Conservation (phyloP, 2,888 invertebrate species). For the Lingula anatina region DNA sequence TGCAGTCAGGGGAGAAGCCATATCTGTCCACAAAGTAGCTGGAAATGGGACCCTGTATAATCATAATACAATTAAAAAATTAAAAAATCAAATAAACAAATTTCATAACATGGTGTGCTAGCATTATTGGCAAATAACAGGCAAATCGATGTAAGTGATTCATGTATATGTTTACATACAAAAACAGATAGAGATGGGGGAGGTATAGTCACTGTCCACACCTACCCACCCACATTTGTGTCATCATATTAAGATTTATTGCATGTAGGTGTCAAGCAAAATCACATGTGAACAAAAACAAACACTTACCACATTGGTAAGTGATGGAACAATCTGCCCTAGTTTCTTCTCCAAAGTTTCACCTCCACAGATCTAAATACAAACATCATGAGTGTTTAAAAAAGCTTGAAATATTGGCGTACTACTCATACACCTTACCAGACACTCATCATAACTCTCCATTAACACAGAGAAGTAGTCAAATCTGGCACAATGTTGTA, state of each 20-base stretch:
- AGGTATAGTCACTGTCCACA: neutral
- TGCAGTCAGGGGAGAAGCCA: conserved; percentile 74
- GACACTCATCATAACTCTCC: no score
- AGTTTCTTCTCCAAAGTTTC: conserved; percentile 66
- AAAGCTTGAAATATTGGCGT: no score
- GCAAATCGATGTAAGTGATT: no score
- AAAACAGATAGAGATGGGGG: conserved; percentile 3
- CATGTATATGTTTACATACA: no score
- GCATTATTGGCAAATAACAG: no score
- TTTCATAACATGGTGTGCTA: no score
- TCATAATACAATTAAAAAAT: no score
- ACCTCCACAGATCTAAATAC: conserved; percentile 67
- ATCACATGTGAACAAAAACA: neutral
- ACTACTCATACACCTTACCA: no score
- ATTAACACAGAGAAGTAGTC: no score
- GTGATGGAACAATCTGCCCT: conserved; percentile 69
- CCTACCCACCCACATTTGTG: neutral
- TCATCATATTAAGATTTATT: neutral
- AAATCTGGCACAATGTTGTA: no score
- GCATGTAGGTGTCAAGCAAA: neutral
- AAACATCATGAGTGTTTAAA: conserved; percentile 3
- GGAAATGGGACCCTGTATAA: conserved; percentile 70
- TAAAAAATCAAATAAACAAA: conserved; percentile 52
- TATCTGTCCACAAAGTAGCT: conserved; percentile 80
- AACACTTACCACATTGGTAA: conserved; percentile 45